These are phyloP conservation scores for Hoplodrina ambigua DNA, from an alignment of 2,888 invertebrate genomes.

Conservation along the genomic window DNA sequence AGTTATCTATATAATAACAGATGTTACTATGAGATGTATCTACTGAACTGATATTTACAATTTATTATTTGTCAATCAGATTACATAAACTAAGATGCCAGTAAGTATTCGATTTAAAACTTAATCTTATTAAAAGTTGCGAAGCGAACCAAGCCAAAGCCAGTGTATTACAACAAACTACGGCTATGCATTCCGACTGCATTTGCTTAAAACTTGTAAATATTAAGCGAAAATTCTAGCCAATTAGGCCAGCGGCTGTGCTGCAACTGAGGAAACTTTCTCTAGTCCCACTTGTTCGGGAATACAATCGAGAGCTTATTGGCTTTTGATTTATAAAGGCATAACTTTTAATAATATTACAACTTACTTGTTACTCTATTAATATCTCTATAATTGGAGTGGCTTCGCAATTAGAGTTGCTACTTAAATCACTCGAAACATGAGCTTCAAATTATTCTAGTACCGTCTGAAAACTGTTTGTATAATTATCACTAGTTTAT, in stretches of 20 bases:
- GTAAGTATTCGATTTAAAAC: conserved; percentile 56
- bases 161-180: conserved; percentile 69
- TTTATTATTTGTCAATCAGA: conserved; percentile 7
- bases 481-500: conserved; percentile 33
- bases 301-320: conserved; percentile 80
- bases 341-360: conserved; percentile 53
- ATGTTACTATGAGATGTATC: not conserved
- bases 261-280: conserved; percentile 79
- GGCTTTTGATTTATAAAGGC: conserved; percentile 77
- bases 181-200: conserved; percentile 71
- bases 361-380: conserved; percentile 36
- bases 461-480: conserved; percentile 27
- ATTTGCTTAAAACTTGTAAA: conserved; percentile 84
- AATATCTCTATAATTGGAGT: conserved; percentile 37
- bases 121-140: conserved; percentile 69
- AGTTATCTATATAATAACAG: not conserved
- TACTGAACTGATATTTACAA: not conserved
- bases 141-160: conserved; percentile 69
- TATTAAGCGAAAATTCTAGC: conserved; percentile 82
- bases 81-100: conserved; percentile 5
- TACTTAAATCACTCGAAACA: conserved; percentile 33
- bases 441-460: conserved; percentile 26
- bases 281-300: conserved; percentile 72
- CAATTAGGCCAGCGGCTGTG: conserved; percentile 83
- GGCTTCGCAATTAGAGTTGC: conserved; percentile 17